Base-by-base conservation (phyloP, 2,888 invertebrate genomes). In the Cheilosia impressa region DNA sequence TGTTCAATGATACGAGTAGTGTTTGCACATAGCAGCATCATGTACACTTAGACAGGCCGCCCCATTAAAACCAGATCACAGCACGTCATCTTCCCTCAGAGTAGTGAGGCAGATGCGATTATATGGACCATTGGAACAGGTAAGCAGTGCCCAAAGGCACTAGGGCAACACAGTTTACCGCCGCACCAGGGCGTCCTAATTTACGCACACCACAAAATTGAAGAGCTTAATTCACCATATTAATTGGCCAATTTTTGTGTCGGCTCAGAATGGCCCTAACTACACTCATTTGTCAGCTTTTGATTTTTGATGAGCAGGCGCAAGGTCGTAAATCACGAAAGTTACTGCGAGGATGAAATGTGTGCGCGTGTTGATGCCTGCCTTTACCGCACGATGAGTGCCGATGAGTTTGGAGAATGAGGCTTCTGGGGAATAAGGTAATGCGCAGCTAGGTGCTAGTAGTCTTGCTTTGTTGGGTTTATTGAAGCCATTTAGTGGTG, bases 51-150 rank as follows among this genome's bases (percentile, higher is more conserved):
- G 22, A 19, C 22, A n/a, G 55, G 43, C 38, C 2, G 65, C 65
- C 66, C 22, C 68, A 85, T 80, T 80, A 76, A 72, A 85, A 77
- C 72, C 55, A 72, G 80, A 85, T 76, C 85, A 77, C 80, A 76
- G 38, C 13, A 38, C 13, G 38, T 38, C 80, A 62, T 65, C 58
- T 63, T 78, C 52, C 55, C 55, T 60, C 62, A 57, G 65, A 72
- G 43, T 62, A 85, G 62, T 60, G 72, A 80, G 76, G 50, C 66
- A 57, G 19, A n/a, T 43, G 38, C 34, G 45, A 22, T 31, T 19
- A 45, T 76, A 13, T 38, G 38, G 38, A 38, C 38, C 38, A 38
- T 38, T 38, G 38, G 38, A 38, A 38, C 13, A 38, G 38, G 38
- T 38, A 38, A 38, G 10, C 38, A 38, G 38, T 43, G 50, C 31